Percentiles rank a stretch among this genome's conserved stretches.
phyloP scores from a whole-genome alignment of 2,797 vertebrate genomes.

The Hephaestus fuliginosus region DNA sequence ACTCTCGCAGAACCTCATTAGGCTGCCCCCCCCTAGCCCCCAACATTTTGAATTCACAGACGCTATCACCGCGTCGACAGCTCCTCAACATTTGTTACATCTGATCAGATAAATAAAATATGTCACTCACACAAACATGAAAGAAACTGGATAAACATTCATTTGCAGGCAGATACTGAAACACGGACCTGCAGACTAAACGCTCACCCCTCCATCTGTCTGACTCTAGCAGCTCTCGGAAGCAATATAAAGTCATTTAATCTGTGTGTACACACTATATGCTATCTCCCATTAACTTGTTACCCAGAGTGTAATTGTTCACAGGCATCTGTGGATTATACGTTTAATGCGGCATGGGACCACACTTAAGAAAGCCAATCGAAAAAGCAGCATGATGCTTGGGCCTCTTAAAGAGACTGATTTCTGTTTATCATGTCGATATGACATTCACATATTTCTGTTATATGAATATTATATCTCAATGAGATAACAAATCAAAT shows the following conservation, averaged over 20 bases:
- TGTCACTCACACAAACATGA: constrained; percentile 24
- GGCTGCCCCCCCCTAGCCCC: neutral
- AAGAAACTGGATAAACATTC: constrained; percentile 33
- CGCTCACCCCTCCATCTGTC: constrained; percentile 57
- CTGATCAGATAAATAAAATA: constrained; percentile 47
- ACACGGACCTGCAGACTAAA: constrained; percentile 36
- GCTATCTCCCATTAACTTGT: constrained; percentile 63
- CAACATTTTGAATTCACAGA: constrained; percentile 20
- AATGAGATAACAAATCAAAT: constrained; percentile 25
- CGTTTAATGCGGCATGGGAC: constrained; percentile 58
- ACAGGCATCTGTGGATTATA: constrained; percentile 49
- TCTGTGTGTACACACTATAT: constrained; percentile 52
- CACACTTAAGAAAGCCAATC: constrained; percentile 20
- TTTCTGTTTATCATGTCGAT: constrained; percentile 19
- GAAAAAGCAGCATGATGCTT: constrained; percentile 19
- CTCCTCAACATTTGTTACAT: constrained; percentile 27
- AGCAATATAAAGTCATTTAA: constrained; percentile 52
- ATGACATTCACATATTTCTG: constrained; percentile 17
- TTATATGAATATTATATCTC: constrained; percentile 18
- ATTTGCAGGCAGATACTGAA: constrained; percentile 33
- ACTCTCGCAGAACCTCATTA: constrained; percentile 41
- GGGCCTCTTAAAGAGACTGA: constrained; percentile 36
- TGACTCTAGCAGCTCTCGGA: constrained; percentile 26
- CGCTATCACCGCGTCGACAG: constrained; percentile 5
- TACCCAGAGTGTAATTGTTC: constrained; percentile 58